Evolutionary conservation across 2,888 invertebrate species (phyloP).

Genomic region (Synanthedon formicaeformis): DNA sequence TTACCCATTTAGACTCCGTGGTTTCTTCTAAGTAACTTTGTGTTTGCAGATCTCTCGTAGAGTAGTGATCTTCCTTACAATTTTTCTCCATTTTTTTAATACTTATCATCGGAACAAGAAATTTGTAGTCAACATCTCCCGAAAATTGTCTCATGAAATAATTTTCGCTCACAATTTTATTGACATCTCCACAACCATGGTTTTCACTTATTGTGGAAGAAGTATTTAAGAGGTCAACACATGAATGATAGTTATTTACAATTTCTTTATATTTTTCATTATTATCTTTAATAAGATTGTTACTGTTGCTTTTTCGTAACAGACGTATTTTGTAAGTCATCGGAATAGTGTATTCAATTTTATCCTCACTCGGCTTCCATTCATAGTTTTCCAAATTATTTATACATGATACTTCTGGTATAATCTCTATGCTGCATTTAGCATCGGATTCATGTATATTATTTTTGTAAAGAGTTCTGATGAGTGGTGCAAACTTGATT

Average conservation of each 20-base stretch:
- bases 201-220: conserved; percentile 18
- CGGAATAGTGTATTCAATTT: conserved; percentile 44
- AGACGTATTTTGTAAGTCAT: conserved; percentile 49
- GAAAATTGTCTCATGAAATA: neutral
- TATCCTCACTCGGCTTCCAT: conserved; percentile 30
- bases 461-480: conserved; percentile 24
- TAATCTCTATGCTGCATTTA: conserved; percentile 44
- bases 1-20: too few species aligned
- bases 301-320: conserved; percentile 20
- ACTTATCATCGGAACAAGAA: neutral
- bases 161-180: conserved; percentile 39
- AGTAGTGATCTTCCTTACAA: too few species aligned
- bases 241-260: conserved; percentile 49
- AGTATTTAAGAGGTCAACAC: conserved; percentile 36
- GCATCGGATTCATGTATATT: conserved; percentile 10
- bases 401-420: conserved; percentile 39
- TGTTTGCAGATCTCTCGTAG: too few species aligned
- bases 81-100: too few species aligned
- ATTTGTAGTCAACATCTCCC: neutral
- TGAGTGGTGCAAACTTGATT: conserved; percentile 42
- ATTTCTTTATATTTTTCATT: neutral
- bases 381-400: conserved; percentile 43
- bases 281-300: conserved; percentile 3
- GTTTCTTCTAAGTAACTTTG: too few species aligned
- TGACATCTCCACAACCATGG: conserved; percentile 25